Percentiles rank a stretch among this genome's conserved stretches.
Conservation (phyloP, 1,140 invertebrate species). For the Drosophila gunungcola region DNA sequence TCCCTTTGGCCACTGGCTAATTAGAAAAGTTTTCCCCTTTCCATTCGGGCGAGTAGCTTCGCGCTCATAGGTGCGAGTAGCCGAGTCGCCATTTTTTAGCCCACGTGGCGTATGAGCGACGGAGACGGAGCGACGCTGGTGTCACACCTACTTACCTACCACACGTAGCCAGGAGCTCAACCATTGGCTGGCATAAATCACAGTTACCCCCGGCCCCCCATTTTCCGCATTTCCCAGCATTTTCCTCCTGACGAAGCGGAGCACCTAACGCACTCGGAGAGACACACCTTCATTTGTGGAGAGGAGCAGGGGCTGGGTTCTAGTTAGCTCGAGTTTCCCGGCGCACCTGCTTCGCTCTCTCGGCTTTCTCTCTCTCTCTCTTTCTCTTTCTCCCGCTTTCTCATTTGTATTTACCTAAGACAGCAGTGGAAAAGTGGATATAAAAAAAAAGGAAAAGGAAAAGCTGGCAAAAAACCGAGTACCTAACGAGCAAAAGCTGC, state of each 20-base stretch:
- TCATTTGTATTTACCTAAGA: constrained; percentile 84
- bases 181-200: constrained; percentile 85
- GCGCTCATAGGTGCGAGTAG: constrained; percentile 68
- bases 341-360: constrained; percentile 65
- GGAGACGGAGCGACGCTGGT: constrained; percentile 57
- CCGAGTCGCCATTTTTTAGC: constrained; percentile 74
- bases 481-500: constrained; percentile 73
- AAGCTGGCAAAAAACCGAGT: constrained; percentile 51
- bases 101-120: constrained; percentile 68
- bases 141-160: constrained; percentile 79
- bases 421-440: constrained; percentile 37
- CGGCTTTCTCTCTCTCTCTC: constrained; percentile 36
- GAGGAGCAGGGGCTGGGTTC: constrained; percentile 31
- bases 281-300: constrained; percentile 69
- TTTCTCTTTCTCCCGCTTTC: constrained; percentile 53
- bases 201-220: constrained; percentile 30
- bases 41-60: constrained; percentile 27
- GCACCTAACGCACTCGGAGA: constrained; percentile 69
- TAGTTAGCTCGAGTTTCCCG: constrained; percentile 37
- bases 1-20: constrained; percentile 56
- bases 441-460: constrained; percentile 40
- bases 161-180: constrained; percentile 70
- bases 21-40: constrained; percentile 72
- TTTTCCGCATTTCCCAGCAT: background rate
- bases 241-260: constrained; percentile 33